Conservation (phyloP, 1,140 invertebrate genomes). For the Drosophila truncata region DNA sequence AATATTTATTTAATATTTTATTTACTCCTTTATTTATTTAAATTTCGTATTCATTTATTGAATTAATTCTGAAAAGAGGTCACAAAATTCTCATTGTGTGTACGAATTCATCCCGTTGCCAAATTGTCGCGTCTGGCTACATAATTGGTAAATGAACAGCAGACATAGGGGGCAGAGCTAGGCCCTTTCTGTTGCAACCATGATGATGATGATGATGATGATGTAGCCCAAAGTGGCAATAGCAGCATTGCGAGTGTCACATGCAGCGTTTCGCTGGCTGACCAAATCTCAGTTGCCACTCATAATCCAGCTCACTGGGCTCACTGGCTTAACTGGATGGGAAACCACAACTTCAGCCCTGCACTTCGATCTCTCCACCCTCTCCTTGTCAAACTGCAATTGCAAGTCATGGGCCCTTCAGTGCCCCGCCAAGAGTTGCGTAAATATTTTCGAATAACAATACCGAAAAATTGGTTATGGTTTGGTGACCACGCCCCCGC, state of each 20-base stretch:
- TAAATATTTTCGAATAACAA: slow-evolving; percentile 44
- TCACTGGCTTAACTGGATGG: neutral
- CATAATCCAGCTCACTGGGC: slow-evolving; percentile 10
- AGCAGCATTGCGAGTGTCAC: slow-evolving; percentile 3
- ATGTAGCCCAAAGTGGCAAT: slow-evolving; percentile 5
- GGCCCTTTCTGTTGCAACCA: slow-evolving; percentile 23
- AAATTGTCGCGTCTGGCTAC: slow-evolving; percentile 39
- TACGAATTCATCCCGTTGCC: slow-evolving; percentile 20
- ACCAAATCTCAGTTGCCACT: slow-evolving; percentile 38
- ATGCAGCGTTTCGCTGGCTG: slow-evolving; percentile 24
- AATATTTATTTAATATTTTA: neutral
- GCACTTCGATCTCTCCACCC: slow-evolving; percentile 7
- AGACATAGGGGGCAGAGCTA: slow-evolving; percentile 5
- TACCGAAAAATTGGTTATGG: slow-evolving; percentile 56
- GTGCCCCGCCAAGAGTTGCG: slow-evolving; percentile 29
- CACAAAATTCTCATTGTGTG: neutral
- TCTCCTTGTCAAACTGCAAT: slow-evolving; percentile 2
- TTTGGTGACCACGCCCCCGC: slow-evolving; percentile 56
- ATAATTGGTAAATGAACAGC: slow-evolving; percentile 75
- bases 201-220: slow-evolving; percentile 47
- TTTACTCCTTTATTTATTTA: neutral
- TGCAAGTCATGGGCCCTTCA: slow-evolving; percentile 68
- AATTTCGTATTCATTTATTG: neutral
- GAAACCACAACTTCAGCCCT: neutral
- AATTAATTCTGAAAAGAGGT: neutral